Evolutionary conservation across 2,797 vertebrate species (phyloP).

Genomic region (Meriones psammophilus): DNA sequence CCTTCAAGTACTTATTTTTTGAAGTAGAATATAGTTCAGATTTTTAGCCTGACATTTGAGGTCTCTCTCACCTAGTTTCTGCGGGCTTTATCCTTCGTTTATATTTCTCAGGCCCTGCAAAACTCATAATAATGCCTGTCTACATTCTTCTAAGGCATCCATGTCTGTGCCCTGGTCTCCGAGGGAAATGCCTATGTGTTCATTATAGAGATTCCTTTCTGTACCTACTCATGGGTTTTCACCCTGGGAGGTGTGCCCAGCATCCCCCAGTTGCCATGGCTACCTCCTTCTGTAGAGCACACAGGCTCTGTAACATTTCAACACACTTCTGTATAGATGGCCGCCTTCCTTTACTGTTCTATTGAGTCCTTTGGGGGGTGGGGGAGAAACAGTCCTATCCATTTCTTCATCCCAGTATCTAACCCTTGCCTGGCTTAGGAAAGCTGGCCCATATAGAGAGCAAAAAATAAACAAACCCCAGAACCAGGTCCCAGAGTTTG

Average conservation of each 20-base stretch:
- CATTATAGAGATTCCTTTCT: neutral
- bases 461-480: neutral
- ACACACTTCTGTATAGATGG: neutral
- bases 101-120: neutral
- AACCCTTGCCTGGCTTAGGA: neutral
- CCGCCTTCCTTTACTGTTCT: neutral
- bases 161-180: neutral
- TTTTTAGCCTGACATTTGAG: neutral
- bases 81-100: neutral
- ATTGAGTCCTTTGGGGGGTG: neutral
- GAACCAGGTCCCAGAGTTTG: neutral
- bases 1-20: neutral
- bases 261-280: neutral
- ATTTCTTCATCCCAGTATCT: constrained; percentile 16
- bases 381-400: neutral
- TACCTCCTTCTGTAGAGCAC: neutral
- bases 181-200: neutral
- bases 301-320: neutral
- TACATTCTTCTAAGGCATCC: neutral
- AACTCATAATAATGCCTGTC: neutral
- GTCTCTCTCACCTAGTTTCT: neutral
- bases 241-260: neutral
- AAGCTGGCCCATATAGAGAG: neutral
- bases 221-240: neutral
- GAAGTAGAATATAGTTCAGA: neutral